Evolutionary conservation across 2,888 invertebrate species (phyloP), one percentile per base, ranked within the genome.

Genomic region (Kuschelorhynchus macadamiae): DNA sequence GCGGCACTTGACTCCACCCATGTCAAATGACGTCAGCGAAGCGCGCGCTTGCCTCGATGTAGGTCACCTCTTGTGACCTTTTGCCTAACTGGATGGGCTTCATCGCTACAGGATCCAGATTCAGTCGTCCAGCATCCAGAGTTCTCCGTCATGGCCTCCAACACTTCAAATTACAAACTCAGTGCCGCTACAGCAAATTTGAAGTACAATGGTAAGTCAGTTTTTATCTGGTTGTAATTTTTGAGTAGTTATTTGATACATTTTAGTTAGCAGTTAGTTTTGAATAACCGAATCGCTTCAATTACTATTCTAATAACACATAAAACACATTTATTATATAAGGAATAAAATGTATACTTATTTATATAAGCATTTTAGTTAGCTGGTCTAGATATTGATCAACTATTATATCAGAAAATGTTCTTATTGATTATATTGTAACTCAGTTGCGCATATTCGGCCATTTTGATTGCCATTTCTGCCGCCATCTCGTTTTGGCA

Each of bases 1-100:
- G 73, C 76, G 67, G 62, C 47, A 20, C 76, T 73, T 12, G 75
- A 77, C 79, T 76, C 77, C 78, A 75, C 75, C 80, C 74, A 67
- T 55, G 67, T 57, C 41, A 5, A 11, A 17, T 78, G 78, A 79
- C 81, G 81, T 80, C 77, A 79, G 73, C 70, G 74, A 73, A 78
- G 79, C 80, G 80, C 80, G 81, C 80, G 78, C 78, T 75, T 73
- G 72, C 66, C 72, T 39, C 71, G 71, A 82, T 80, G 70, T 83
- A 72, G 83, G 83, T 84, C 82, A 83, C 80, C 83, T 78, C 77
- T 76, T 70, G 76, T 80, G 81, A 82, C 81, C 81, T 76, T 76
- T 72, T 60, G 55, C 41, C 39, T 41, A 57, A 42, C 69, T 56
- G 61, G 44, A 17, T 47, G 47, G 16, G 52, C 33, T 18, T 30